These are phyloP conservation scores for Andrena dorsata DNA, from an alignment of 2,888 invertebrate species.

Conservation along the genomic window DNA sequence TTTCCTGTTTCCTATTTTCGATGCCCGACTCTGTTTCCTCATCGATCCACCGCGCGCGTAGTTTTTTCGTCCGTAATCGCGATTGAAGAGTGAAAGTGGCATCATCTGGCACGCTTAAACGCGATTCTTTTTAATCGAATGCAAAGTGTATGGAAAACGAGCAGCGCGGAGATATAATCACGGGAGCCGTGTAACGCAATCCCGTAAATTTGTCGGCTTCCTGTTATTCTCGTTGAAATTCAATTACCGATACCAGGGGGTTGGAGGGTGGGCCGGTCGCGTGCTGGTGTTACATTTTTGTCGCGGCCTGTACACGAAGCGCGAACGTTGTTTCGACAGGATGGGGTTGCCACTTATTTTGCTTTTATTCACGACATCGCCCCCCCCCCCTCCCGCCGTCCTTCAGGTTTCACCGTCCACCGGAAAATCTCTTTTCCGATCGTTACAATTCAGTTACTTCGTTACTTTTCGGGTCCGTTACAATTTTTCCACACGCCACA, in stretches of 20 bases:
- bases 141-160: slow-evolving; percentile 62
- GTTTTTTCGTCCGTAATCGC: not conserved
- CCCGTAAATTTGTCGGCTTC: slow-evolving; percentile 72
- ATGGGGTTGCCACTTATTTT: slow-evolving; percentile 42
- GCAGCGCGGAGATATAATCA: slow-evolving; percentile 64
- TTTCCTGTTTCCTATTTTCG: not conserved
- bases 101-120: slow-evolving; percentile 38
- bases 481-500: too few relatives aligned
- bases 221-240: slow-evolving; percentile 74
- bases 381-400: slow-evolving; percentile 2
- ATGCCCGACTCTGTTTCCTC: not conserved
- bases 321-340: slow-evolving; percentile 33
- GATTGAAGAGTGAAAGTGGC: slow-evolving; percentile 42
- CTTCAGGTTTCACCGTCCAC: slow-evolving; percentile 17
- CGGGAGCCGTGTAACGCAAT: slow-evolving; percentile 68
- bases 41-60: not conserved
- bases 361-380: slow-evolving; percentile 50
- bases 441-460: not conserved
- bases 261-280: not conserved
- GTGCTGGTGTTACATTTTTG: slow-evolving; percentile 56
- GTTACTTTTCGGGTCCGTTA: not conserved
- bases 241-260: slow-evolving; percentile 67
- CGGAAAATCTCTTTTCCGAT: not conserved
- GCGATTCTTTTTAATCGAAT: slow-evolving; percentile 60
- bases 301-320: slow-evolving; percentile 38